Evolutionary conservation across 1,140 invertebrate species (phyloP), one percentile per base, ranked within the genome.

Genomic region (Onthophagus taurus): DNA sequence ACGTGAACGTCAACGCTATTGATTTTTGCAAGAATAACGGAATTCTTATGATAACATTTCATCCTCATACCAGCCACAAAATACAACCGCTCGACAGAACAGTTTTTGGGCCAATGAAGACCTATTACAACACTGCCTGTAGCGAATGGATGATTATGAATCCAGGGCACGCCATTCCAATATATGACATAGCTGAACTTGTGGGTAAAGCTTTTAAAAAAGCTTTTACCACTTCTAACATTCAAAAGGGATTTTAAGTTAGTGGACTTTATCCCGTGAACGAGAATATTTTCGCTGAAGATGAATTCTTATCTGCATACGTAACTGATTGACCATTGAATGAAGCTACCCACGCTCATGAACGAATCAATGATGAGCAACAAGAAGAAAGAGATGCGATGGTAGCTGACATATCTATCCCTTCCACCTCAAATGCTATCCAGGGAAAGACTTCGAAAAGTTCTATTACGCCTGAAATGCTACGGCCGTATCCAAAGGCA

Each of bases 171-270:
- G 44, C 53, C 5, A 54, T 63, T 17, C 52, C 49, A 17, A 54
- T 60, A 18, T 59, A 61, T 36, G 53, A 60, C 20, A 48, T 60
- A 12, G 17, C 53, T 20, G 50, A 49, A 46, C 26, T 50, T 24
- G 44, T 49, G 30, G 38, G 44, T n/a, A 49, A 49, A 46, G 44
- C 44, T 5, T 49, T 20, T 20, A 13, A 43, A 42, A 38, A 39
- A 19, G 42, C 44, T 12, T 49, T 42, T 49, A 42, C 47, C 33
- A 52, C n/a, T n/a, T n/a, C n/a, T n/a, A n/a, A n/a, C n/a, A n/a
- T n/a, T n/a, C n/a, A n/a, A n/a, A n/a, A n/a, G n/a, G n/a, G n/a
- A n/a, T n/a, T n/a, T n/a, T n/a, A n/a, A n/a, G n/a, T n/a, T n/a
- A n/a, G n/a, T n/a, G n/a, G n/a, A n/a, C n/a, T n/a, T n/a, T n/a